A percentile compares a stretch with the other conserved stretches of the same genome.
phyloP scores from a whole-genome alignment of 2,113 vertebrate species.

The Tamias sibiricus region DNA sequence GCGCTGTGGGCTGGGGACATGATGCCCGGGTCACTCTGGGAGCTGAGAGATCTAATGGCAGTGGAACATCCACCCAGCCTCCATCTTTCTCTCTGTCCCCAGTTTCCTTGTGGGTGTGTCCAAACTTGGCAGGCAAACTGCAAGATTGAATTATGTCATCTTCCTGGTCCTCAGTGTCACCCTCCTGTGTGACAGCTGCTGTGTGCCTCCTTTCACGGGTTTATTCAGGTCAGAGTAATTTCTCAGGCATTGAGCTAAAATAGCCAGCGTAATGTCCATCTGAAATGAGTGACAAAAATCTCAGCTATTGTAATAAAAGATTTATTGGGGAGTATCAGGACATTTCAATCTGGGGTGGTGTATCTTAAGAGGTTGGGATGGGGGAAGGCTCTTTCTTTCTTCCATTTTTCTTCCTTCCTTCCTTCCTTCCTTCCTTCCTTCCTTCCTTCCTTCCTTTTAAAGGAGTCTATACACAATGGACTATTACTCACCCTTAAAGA shows the following conservation, averaged over 20 bases:
- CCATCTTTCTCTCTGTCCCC: background rate
- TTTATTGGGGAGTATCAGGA: background rate
- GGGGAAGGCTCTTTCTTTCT: too few species aligned
- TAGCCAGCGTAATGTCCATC: background rate
- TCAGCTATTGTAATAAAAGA: background rate
- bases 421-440: too few species aligned
- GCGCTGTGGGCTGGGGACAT: rapidly evolving
- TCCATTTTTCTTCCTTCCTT: too few species aligned
- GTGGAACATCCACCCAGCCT: background rate
- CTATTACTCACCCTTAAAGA: too few species aligned
- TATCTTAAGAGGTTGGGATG: background rate
- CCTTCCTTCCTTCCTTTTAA: too few species aligned
- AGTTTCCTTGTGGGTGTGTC: background rate
- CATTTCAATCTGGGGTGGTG: background rate
- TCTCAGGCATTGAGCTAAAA: background rate
- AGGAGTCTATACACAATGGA: background rate
- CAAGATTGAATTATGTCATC: background rate
- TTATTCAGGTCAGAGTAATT: background rate
- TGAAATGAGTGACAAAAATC: background rate
- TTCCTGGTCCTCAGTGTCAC: background rate
- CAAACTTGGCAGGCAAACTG: background rate
- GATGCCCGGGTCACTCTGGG: background rate
- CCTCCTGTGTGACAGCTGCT: background rate
- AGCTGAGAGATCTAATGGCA: background rate
- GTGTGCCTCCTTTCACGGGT: background rate